Evolutionary conservation across 2,888 invertebrate species (phyloP), one percentile per base, ranked within the genome.

Genomic region (Danaus chrysippus): DNA sequence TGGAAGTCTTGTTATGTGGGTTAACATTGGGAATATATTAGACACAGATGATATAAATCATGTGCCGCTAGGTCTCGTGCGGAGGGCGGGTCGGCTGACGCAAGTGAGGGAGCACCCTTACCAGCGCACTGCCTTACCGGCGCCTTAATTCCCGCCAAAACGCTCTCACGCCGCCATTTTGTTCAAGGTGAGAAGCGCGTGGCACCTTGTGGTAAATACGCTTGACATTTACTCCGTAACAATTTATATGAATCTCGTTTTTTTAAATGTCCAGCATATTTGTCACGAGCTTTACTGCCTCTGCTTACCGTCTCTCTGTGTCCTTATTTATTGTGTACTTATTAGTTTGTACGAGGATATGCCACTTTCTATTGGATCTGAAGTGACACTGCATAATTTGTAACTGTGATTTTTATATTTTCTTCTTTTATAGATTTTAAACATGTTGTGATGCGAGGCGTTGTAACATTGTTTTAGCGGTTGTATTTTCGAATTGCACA

Each of bases 41-140:
- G 77, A 73, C 75, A 75, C 77, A 86, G 85, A 83, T 87, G 81
- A 86, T 87, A 82, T 82, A 88, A 79, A 76, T 84, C 79, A 76
- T 89, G 77, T 91, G 91, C 90, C 92, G 92, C 92, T 93, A 93
- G 93, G 93, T 96, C 96, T 96, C 95, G 96, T 95, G 93, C 95
- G 95, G 92, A 93, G 92, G 80, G 94, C 96, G 92, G 95, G 95
- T 84, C 94, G 96, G 92, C 94, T 96, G 92, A 94, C 95, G 93
- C 95, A 96, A 92, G 93, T 95, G 92, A 94, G 98, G 94, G 97
- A 98, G 93, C 98, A 98, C 95, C 98, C 98, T 92, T 98, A 98
- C 94, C 97, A 97, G 94, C 97, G 98, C 94, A 96, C 88, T 69
- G 90, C 90, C 82, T 86, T 91, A 84, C 97, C 93, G 92, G 95